phyloP scores from a whole-genome alignment of 2,888 invertebrate species.

The Drosophila koepferae region DNA sequence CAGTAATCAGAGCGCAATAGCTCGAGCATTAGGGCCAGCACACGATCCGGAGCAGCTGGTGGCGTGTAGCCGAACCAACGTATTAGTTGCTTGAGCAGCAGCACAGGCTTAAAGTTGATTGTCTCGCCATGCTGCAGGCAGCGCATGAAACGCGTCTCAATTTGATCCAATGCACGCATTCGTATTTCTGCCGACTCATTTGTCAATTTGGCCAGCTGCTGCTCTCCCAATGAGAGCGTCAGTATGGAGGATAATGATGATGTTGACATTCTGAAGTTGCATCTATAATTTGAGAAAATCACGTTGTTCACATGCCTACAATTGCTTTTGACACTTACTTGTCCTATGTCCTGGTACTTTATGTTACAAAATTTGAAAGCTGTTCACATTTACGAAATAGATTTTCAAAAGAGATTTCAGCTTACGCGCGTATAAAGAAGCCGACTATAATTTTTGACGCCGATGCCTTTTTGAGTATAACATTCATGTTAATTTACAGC shows the following conservation, averaged over 20 bases:
- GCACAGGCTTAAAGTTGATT: conserved; percentile 75
- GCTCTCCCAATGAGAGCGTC: conserved; percentile 43
- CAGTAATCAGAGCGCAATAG: conserved; percentile 77
- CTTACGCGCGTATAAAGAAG: conserved; percentile 40
- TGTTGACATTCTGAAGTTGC: conserved; percentile 33
- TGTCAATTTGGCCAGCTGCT: conserved; percentile 75
- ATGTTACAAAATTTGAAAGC: not conserved
- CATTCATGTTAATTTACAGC: conserved; percentile 5
- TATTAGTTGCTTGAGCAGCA: conserved; percentile 82
- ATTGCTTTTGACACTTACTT: not conserved
- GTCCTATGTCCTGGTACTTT: not conserved
- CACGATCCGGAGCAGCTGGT: conserved; percentile 66
- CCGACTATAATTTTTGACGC: conserved; percentile 29
- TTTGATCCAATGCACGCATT: conserved; percentile 79
- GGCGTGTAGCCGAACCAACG: conserved; percentile 83
- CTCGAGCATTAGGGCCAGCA: conserved; percentile 76
- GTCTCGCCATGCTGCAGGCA: conserved; percentile 72
- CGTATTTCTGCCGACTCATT: conserved; percentile 83
- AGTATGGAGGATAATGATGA: conserved; percentile 9
- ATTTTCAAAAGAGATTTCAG: conserved; percentile 29
- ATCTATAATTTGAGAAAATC: conserved; percentile 15
- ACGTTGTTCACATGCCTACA: not conserved
- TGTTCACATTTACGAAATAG: not conserved
- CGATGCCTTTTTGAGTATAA: conserved; percentile 1
- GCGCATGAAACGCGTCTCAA: conserved; percentile 78